Conservation (phyloP, 1,140 invertebrate species). For the Sycophaga agraensis region DNA sequence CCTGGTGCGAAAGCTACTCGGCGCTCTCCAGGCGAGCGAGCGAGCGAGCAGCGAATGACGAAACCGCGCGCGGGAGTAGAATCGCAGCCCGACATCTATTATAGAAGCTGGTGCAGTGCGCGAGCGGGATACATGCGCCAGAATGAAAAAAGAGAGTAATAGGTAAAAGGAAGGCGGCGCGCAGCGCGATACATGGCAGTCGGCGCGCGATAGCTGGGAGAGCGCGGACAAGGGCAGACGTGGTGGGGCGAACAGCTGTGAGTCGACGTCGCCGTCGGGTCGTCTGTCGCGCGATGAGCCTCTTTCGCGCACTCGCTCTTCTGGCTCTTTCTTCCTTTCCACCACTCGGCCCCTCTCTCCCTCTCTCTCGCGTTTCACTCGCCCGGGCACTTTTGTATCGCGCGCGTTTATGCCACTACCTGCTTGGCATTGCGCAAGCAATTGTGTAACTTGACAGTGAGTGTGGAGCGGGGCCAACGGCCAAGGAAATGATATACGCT, state of each 20-base stretch:
- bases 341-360: background rate
- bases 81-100: too few relatives aligned
- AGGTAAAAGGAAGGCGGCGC: too few relatives aligned
- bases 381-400: background rate
- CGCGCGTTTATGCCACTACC: background rate
- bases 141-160: too few relatives aligned
- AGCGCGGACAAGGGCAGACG: conserved; percentile 4
- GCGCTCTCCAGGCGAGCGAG: background rate
- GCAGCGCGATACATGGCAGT: too few relatives aligned
- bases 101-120: too few relatives aligned
- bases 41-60: background rate
- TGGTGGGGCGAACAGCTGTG: conserved; percentile 27
- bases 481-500: background rate
- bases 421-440: background rate
- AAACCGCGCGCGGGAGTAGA: too few relatives aligned
- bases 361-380: background rate
- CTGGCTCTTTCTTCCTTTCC: background rate
- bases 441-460: background rate
- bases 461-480: background rate
- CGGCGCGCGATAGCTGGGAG: too few relatives aligned
- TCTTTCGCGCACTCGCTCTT: too few relatives aligned
- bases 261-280: conserved; percentile 1
- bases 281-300: too few relatives aligned
- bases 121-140: too few relatives aligned
- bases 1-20: background rate